phyloP scores from a whole-genome alignment of 2,113 vertebrate species.

The Himantopus leucocephalus region DNA sequence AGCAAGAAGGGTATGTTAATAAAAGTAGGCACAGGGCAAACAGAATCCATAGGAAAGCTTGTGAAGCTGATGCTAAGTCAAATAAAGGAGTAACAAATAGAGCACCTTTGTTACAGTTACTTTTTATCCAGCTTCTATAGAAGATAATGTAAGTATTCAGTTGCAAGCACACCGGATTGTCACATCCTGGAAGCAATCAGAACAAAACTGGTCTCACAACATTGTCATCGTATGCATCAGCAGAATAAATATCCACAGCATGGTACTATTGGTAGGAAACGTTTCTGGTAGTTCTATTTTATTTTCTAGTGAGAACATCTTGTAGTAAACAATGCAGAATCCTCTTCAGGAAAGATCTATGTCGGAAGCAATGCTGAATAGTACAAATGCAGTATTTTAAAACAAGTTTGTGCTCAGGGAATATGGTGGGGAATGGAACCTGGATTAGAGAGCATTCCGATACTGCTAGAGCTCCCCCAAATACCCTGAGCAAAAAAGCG shows the following conservation, averaged over 20 bases:
- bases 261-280: background rate
- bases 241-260: background rate
- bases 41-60: background rate
- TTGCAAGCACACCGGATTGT: background rate
- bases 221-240: background rate
- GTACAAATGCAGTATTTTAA: background rate
- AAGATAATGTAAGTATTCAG: background rate
- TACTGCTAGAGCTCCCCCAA: background rate
- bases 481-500: background rate
- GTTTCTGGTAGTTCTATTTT: background rate
- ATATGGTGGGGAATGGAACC: background rate
- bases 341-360: background rate
- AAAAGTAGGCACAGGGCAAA: background rate
- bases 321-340: background rate
- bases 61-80: background rate
- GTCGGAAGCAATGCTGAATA: background rate
- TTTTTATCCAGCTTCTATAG: background rate
- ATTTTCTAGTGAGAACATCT: background rate
- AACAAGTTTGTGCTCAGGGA: background rate
- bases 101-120: background rate
- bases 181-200: background rate
- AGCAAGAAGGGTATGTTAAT: slow-evolving; percentile 78
- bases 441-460: background rate
- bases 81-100: background rate
- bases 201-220: background rate